Evolutionary conservation across 1,140 invertebrate genomes (phyloP).

Genomic region (Hyposmocoma kahamanoa): DNA sequence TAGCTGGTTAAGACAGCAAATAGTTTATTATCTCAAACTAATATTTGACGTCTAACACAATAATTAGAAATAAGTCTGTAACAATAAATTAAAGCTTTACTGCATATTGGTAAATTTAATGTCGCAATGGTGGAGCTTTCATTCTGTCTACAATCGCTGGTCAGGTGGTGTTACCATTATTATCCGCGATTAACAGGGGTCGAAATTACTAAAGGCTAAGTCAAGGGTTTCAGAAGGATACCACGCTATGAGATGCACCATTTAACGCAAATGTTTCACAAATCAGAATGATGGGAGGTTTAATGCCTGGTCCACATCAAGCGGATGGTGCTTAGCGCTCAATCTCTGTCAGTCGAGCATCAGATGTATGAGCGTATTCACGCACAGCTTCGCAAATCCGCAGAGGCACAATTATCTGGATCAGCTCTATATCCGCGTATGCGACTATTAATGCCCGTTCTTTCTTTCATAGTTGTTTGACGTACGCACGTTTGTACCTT

Average conservation of each 20-base stretch:
- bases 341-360: constrained; percentile 23
- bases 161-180: too few species aligned
- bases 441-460: constrained; percentile 1
- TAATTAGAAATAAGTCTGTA: too few species aligned
- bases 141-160: too few species aligned
- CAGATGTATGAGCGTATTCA: constrained; percentile 12
- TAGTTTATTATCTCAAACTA: too few species aligned
- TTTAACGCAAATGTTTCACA: constrained; percentile 17
- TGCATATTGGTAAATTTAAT: not conserved
- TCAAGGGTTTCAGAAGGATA: too few species aligned
- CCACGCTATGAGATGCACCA: too few species aligned
- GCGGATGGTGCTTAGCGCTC: constrained; percentile 11
- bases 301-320: constrained; percentile 16
- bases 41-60: too few species aligned
- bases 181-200: not conserved
- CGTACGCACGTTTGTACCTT: not conserved
- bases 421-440: not conserved
- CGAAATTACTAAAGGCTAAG: too few species aligned
- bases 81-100: not conserved
- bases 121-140: too few species aligned
- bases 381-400: constrained; percentile 9
- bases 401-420: not conserved
- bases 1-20: too few species aligned
- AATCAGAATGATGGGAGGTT: constrained; percentile 19
- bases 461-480: not conserved